phyloP scores from a whole-genome alignment of 2,113 vertebrate species.

The Hippocampus barbouri region DNA sequence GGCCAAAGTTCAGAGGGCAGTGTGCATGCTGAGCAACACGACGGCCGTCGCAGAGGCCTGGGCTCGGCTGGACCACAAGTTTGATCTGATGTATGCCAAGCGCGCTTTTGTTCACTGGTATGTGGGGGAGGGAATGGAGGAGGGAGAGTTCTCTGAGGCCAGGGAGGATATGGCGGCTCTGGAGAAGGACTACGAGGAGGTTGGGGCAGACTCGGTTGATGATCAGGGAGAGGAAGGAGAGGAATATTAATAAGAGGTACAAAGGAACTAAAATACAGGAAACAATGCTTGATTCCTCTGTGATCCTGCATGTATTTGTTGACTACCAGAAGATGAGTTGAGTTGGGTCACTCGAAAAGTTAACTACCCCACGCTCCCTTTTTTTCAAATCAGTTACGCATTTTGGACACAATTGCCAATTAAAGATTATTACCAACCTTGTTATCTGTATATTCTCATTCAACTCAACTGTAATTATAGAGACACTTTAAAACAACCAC shows the following conservation, averaged over 20 bases:
- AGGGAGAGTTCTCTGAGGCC: conserved; percentile 11
- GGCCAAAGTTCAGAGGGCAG: conserved; percentile 6
- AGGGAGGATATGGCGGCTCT: conserved; percentile 11
- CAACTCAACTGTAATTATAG: too few species aligned
- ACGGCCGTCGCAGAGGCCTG: conserved; percentile 57
- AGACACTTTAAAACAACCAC: too few species aligned
- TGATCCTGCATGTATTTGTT: background rate
- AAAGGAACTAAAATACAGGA: background rate
- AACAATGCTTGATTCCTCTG: background rate
- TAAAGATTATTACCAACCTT: background rate
- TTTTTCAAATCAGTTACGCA: background rate
- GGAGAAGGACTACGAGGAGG: conserved; percentile 12
- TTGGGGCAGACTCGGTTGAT: conserved; percentile 1
- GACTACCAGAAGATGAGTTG: background rate
- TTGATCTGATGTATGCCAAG: conserved; percentile 79
- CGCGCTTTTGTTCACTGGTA: conserved; percentile 70
- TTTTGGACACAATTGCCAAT: background rate
- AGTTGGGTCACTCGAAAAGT: background rate
- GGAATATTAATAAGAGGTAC: background rate
- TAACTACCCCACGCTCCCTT: background rate
- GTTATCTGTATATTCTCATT: background rate
- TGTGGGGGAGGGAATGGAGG: conserved; percentile 48
- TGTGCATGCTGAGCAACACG: conserved; percentile 13
- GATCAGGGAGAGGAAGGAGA: conserved; percentile 8
- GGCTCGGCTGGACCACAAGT: conserved; percentile 79